A percentile compares a stretch with the other conserved stretches of the same genome.
These are phyloP conservation scores for Drosophila ananassae DNA, from an alignment of 1,140 invertebrate genomes.

Conservation along the genomic window DNA sequence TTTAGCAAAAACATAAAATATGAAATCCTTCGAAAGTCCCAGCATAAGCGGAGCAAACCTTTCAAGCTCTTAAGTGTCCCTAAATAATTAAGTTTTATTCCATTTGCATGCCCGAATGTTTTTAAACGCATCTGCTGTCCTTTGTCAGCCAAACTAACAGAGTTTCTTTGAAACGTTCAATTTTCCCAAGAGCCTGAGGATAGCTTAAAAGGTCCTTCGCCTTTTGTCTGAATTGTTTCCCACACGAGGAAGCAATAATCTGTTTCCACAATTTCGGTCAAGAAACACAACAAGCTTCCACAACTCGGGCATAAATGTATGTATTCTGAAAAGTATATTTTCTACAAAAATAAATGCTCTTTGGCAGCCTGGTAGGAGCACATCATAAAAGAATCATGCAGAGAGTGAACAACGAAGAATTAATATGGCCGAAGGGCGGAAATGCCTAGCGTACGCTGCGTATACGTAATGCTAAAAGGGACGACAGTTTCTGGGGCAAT, in stretches of 20 bases:
- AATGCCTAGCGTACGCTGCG: conserved; percentile 35
- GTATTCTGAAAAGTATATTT: conserved; percentile 33
- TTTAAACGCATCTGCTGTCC: neutral
- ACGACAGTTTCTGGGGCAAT: conserved; percentile 36
- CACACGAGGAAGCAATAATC: conserved; percentile 72
- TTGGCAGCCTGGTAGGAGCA: conserved; percentile 47
- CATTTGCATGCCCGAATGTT: conserved; percentile 18
- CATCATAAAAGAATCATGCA: conserved; percentile 56
- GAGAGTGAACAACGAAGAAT: conserved; percentile 25
- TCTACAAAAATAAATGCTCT: conserved; percentile 54
- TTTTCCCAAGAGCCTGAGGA: conserved; percentile 15
- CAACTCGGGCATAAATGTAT: conserved; percentile 22
- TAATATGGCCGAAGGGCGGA: conserved; percentile 64
- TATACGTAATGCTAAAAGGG: conserved; percentile 60
- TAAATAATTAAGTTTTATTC: conserved; percentile 41
- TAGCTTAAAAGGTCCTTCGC: conserved; percentile 30
- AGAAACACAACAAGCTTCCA: conserved; percentile 33
- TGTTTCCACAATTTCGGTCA: conserved; percentile 57
- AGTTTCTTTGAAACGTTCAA: conserved; percentile 31
- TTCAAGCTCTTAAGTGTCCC: conserved; percentile 19
- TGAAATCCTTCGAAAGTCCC: conserved; percentile 22
- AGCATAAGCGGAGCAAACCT: conserved; percentile 3
- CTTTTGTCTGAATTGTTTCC: conserved; percentile 31
- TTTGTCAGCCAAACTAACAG: conserved; percentile 28
- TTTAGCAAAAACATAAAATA: conserved; percentile 15